Conservation (phyloP, 2,888 invertebrate genomes). For the Philereme transversata region DNA sequence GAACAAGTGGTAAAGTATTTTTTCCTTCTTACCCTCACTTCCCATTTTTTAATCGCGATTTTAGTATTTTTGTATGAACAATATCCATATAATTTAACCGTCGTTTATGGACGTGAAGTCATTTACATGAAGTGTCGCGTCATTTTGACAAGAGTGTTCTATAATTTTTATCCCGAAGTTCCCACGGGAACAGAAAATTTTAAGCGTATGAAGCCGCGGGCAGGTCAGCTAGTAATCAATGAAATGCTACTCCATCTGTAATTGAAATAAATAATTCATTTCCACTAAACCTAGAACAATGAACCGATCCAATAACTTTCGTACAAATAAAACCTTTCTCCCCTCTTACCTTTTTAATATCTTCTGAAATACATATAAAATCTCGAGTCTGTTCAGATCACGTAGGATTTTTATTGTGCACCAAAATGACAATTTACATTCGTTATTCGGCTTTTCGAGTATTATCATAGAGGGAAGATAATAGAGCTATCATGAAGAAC, state of each 20-base stretch:
- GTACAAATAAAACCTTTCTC: conserved; percentile 2
- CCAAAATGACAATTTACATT: conserved; percentile 41
- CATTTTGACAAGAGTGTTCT: too few species aligned
- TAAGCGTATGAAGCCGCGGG: too few species aligned
- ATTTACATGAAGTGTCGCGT: too few species aligned
- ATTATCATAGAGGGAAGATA: conserved; percentile 10
- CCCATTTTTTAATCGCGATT: too few species aligned
- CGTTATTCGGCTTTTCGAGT: conserved; percentile 12
- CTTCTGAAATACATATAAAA: conserved; percentile 23
- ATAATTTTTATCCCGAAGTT: too few species aligned
- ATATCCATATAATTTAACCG: too few species aligned
- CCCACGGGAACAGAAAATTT: too few species aligned
- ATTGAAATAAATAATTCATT: conserved; percentile 21
- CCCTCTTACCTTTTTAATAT: conserved; percentile 18
- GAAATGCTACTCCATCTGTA: background rate
- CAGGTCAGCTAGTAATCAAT: too few species aligned
- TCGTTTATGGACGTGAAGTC: too few species aligned
- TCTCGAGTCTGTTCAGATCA: conserved; percentile 37
- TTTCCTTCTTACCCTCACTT: too few species aligned
- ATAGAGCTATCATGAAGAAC: background rate
- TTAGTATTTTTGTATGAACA: too few species aligned
- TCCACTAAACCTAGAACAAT: conserved; percentile 12
- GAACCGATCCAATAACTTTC: conserved; percentile 11
- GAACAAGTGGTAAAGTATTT: too few species aligned
- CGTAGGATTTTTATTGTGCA: conserved; percentile 51